Evolutionary conservation across 2,797 vertebrate genomes (phyloP), one percentile per base, ranked within the genome.

Genomic region (Arrhamphus sclerolepis): DNA sequence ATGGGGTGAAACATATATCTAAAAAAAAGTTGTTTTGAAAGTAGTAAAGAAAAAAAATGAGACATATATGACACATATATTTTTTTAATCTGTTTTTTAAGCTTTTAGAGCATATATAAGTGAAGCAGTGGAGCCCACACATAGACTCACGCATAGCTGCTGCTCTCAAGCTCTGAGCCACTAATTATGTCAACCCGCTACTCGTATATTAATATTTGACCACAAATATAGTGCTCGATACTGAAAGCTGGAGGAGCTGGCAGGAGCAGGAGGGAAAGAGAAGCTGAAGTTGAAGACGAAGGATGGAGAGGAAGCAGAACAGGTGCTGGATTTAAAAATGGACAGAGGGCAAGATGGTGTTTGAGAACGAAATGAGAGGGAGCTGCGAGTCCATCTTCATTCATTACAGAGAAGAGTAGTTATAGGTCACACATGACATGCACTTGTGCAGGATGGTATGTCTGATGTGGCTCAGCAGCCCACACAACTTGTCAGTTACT

Each of bases 101-200:
- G 75, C 77, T 86, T 84, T 85, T 38, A 46, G n/a, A 70, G 81
- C 50, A 75, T 64, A 70, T 71, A 72, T 73, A 43, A 75, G 60
- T 55, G 56, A 65, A 68, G 55, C 67, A 68, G 55, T 42, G 56
- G 54, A 56, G 34, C 50, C 20, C 21, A 21, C 28, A 44, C 34
- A 43, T 16, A 26, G 18, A 41, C 44, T 29, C 55, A 54, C 49
- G 19, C n/a, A 26, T 0, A 40, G 28, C 42, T 34, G 18, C 48
- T 47, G 51, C 46, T 66, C 51, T 77, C 73, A 71, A 62, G 64
- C 34, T 56, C 42, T 20, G 29, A 26, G 40, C 21, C 28, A n/a
- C 28, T 71, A 73, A 75, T 83, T 73, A 75, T 70, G 65, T 75
- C 72, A 83, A 84, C 69, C 48, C 2, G 3, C 56, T 55, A 60